Conservation (phyloP, 1,140 invertebrate genomes). For the Magallana gigas region DNA sequence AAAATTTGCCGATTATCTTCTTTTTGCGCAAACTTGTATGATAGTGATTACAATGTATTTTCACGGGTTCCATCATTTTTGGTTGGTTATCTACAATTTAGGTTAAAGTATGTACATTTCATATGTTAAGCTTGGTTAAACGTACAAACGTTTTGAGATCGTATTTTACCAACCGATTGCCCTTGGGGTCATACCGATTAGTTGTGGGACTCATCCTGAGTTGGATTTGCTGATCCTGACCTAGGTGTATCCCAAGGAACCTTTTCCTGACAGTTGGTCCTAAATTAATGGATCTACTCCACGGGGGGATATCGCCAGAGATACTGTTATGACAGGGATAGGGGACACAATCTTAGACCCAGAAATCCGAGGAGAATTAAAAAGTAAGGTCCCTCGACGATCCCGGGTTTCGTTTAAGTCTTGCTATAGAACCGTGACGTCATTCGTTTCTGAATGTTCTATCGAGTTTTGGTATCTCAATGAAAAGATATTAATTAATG, state of each 20-base stretch:
- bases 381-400: not conserved
- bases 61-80: too few species aligned
- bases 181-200: not conserved
- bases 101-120: too few species aligned
- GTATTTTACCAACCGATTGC: too few species aligned
- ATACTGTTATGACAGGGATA: slow-evolving; percentile 13
- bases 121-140: too few species aligned
- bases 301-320: not conserved
- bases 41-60: too few species aligned
- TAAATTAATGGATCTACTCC: not conserved
- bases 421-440: not conserved
- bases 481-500: too few species aligned
- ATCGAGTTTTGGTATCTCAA: not conserved
- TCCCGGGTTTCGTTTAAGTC: not conserved
- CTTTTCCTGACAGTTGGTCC: not conserved
- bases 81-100: too few species aligned
- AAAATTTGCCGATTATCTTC: too few species aligned
- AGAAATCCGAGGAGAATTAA: not conserved
- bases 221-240: not conserved
- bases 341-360: slow-evolving; percentile 1
- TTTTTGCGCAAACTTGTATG: too few species aligned
- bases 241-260: not conserved
- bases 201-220: not conserved
- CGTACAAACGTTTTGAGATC: too few species aligned
- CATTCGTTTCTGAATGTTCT: not conserved